phyloP scores from a whole-genome alignment of 2,113 vertebrate species.

The Geothlypis trichas region DNA sequence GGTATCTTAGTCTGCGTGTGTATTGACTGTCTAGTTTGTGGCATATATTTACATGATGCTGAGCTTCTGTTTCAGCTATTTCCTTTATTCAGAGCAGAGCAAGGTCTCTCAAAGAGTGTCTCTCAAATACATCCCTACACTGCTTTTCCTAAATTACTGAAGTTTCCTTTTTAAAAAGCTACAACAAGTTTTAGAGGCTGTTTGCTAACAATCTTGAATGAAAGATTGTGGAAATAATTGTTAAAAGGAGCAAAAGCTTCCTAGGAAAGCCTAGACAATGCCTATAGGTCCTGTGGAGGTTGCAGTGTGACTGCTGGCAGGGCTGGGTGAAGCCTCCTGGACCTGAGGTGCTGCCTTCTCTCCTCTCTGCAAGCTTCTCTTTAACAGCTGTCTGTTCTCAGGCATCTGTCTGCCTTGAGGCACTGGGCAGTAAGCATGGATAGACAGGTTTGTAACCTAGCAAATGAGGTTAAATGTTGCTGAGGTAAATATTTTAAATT shows the following conservation, averaged over 20 bases:
- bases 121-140: not conserved
- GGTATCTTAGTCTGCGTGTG: not conserved
- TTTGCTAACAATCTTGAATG: not conserved
- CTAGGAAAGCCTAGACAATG: not conserved
- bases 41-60: not conserved
- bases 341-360: not conserved
- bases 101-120: not conserved
- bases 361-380: accelerated
- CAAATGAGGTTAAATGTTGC: not conserved
- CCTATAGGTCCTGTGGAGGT: not conserved
- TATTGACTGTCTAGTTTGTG: not conserved
- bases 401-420: not conserved
- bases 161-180: not conserved
- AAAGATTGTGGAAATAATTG: not conserved
- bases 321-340: not conserved
- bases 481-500: not conserved
- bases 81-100: not conserved
- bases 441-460: not conserved
- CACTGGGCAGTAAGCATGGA: no score
- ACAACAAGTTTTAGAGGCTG: not conserved
- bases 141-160: not conserved
- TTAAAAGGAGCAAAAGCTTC: not conserved
- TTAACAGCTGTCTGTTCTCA: not conserved
- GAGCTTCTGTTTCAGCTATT: not conserved
- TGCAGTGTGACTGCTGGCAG: not conserved